A percentile compares a stretch with the other conserved stretches of the same genome.
phyloP scores from a whole-genome alignment of 2,113 vertebrate species.

The Eudyptes chrysolophus region DNA sequence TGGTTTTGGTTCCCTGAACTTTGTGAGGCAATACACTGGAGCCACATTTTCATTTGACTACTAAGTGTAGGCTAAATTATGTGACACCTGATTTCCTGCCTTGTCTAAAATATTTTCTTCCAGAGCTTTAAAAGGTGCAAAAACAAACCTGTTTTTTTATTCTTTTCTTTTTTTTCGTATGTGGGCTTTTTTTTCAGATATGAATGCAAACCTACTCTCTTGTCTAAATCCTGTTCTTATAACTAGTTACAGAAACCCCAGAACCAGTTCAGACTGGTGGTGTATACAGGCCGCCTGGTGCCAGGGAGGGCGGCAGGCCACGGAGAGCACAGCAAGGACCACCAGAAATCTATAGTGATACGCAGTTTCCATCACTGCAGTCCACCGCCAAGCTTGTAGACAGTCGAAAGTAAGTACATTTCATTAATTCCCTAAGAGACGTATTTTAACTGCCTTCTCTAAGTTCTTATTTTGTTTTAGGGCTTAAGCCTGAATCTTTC shows the following conservation, averaged over 20 bases:
- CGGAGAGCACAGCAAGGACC: slow-evolving; percentile 86
- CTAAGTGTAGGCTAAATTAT: neutral
- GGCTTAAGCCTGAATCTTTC: neutral
- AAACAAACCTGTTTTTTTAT: neutral
- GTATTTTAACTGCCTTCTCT: neutral
- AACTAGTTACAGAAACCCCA: slow-evolving; percentile 77
- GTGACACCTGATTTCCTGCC: neutral
- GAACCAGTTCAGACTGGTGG: slow-evolving; percentile 85
- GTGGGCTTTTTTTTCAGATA: neutral
- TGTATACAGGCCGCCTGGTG: slow-evolving; percentile 94
- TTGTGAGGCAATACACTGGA: neutral
- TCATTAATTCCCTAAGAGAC: neutral
- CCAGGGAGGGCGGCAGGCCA: slow-evolving; percentile 79
- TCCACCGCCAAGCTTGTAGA: slow-evolving; percentile 95
- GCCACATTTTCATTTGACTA: neutral
- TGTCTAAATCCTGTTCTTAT: neutral
- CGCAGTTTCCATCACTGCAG: slow-evolving; percentile 94
- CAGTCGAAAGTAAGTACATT: slow-evolving; percentile 88
- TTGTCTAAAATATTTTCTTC: neutral
- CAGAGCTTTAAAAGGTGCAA: neutral
- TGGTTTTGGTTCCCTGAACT: neutral
- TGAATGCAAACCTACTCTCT: neutral
- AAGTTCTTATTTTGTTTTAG: neutral
- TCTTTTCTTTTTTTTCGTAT: rapidly evolving
- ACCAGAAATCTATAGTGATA: slow-evolving; percentile 92